Evolutionary conservation across 2,888 invertebrate species (phyloP), one percentile per base, ranked within the genome.

Genomic region (Macrosoma leucophasiata): DNA sequence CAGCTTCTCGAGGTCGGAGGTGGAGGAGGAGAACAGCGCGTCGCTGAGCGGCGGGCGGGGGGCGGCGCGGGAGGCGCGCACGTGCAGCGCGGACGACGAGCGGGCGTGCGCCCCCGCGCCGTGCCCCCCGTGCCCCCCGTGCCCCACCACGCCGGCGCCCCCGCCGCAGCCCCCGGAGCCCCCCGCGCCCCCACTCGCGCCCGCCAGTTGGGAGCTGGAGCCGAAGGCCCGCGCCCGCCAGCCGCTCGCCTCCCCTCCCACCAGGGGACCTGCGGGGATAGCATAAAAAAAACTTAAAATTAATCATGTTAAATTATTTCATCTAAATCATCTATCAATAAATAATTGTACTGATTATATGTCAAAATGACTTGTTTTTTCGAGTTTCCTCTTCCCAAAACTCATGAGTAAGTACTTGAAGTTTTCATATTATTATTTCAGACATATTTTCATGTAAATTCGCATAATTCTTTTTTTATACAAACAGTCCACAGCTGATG

Each of bases 1-100:
- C 18, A 77, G 62, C 20, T 62, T 62, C 58, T 73, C 72, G 13
- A 81, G 52, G 41, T 79, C 77, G 1, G 77, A 70, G 1, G 78
- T 76, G 49, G 77, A 77, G 35, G 71, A 53, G 20, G 57, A 57
- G 43, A 55, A 58, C 27, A 66, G 57, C 18, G 63, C 62, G 55
- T 61, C 64, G 10, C 54, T 43, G 4, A 65, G 64, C 19, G 64
- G 62, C 29, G 42, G 50, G 19, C 34, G 43, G 10, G 42, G 39
- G 25, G 39, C 40, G 29, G 46, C 35, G 31, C 49, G 39, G 19
- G 40, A 18, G 37, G 52, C 48, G 33, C 54, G 52, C 52, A 48
- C 52, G 47, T 51, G 58, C 45, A 59, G 55, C 30, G 65, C 58
- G 5, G 61, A 61, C 13, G 64, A 56, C 1, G 58, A 58, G 39